These are phyloP conservation scores for Poicephalus meyeri DNA, from an alignment of 2,113 vertebrate species.

Conservation along the genomic window DNA sequence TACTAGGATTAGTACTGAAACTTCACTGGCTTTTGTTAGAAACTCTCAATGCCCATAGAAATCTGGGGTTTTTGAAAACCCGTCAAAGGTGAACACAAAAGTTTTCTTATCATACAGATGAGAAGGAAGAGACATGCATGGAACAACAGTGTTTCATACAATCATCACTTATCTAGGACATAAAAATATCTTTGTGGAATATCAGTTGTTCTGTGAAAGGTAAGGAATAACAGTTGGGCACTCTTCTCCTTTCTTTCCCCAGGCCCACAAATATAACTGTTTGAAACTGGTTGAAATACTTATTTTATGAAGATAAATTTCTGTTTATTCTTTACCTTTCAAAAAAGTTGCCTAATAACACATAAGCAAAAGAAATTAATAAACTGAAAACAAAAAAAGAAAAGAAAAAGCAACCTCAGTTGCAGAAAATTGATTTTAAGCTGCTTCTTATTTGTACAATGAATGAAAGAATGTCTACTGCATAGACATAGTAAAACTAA, in stretches of 20 bases:
- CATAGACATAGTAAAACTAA: neutral
- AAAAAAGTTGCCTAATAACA: neutral
- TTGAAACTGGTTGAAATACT: neutral
- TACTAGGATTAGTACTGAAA: neutral
- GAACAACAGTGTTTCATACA: neutral
- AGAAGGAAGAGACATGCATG: neutral
- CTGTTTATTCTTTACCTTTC: neutral
- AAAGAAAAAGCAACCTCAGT: neutral
- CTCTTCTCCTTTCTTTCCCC: neutral
- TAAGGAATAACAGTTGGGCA: neutral
- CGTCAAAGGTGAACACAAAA: neutral
- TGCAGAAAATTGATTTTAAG: neutral
- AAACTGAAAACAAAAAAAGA: neutral
- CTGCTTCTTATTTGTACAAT: neutral
- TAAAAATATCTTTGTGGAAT: neutral
- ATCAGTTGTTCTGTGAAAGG: neutral
- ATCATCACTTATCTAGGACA: neutral
- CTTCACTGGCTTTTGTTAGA: neutral
- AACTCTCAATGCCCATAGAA: neutral
- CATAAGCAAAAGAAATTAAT: neutral
- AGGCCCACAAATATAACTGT: neutral
- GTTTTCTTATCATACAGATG: neutral
- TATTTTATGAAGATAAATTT: neutral
- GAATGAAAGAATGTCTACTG: neutral
- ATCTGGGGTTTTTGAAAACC: neutral